A percentile compares a stretch with the other conserved stretches of the same genome.
These are phyloP conservation scores for Bombylius major DNA, from an alignment of 2,888 invertebrate genomes.

Conservation along the genomic window DNA sequence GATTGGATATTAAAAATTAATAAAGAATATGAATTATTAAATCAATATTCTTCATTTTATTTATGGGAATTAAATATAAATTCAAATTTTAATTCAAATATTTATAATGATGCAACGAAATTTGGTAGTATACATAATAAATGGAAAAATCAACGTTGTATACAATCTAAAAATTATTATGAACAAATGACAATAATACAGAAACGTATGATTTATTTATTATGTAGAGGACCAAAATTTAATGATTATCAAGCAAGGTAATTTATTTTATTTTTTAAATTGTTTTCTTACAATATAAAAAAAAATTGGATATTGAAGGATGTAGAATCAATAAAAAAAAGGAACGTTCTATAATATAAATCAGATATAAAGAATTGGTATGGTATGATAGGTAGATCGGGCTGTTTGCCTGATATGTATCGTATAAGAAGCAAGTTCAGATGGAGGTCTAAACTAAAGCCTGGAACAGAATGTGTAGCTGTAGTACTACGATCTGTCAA, in stretches of 20 bases:
- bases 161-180: conserved; percentile 14
- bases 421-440: no score
- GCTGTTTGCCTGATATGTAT: no score
- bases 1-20: conserved; percentile 20
- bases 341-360: no score
- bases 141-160: conserved; percentile 32
- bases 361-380: no score
- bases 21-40: conserved; percentile 14
- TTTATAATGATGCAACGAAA: conserved; percentile 14
- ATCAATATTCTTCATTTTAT: conserved; percentile 17
- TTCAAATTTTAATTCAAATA: conserved; percentile 6
- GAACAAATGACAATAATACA: conserved; percentile 21
- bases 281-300: background rate
- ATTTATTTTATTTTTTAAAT: conserved; percentile 14
- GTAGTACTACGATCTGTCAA: no score
- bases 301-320: background rate
- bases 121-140: conserved; percentile 23
- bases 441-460: no score
- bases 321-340: no score
- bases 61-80: conserved; percentile 19
- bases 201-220: conserved; percentile 42
- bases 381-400: no score
- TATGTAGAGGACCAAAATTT: conserved; percentile 52
- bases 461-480: no score
- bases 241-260: conserved; percentile 44